Conservation (phyloP, 2,888 invertebrate species). For the Geotrupes spiniger region DNA sequence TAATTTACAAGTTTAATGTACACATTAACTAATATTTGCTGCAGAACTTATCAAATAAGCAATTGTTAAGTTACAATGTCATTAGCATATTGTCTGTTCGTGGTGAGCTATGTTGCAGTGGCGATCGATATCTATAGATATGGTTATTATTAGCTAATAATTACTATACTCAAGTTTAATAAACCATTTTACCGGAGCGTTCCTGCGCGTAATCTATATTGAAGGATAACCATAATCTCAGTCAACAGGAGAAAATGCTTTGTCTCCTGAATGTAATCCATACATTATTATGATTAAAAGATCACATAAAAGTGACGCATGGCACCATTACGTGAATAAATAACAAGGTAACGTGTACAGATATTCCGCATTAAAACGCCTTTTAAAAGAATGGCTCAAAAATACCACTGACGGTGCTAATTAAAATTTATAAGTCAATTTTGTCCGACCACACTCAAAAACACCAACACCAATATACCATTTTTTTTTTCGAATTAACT, state of each 20-base stretch:
- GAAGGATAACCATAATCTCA: constrained; percentile 3
- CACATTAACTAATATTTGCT: too few relatives aligned
- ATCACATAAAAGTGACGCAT: constrained; percentile 3
- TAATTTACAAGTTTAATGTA: too few relatives aligned
- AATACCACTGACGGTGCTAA: too few relatives aligned
- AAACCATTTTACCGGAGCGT: constrained; percentile 1
- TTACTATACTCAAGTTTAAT: not conserved
- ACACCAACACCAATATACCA: too few relatives aligned
- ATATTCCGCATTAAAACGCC: too few relatives aligned
- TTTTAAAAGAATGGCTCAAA: too few relatives aligned
- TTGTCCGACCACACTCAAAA: too few relatives aligned
- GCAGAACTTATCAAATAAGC: too few relatives aligned
- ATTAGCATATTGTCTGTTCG: not conserved
- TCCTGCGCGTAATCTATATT: not conserved
- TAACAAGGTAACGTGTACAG: not conserved
- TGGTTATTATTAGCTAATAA: constrained; percentile 3
- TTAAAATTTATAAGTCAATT: too few relatives aligned
- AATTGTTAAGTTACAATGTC: constrained; percentile 2
- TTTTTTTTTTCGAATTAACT: too few relatives aligned
- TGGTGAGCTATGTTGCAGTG: not conserved
- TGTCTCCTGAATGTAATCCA: not conserved
- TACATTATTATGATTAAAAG: constrained; percentile 7
- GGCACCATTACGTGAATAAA: not conserved
- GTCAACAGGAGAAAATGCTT: not conserved
- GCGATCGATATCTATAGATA: not conserved